These are phyloP conservation scores for Rostratula benghalensis DNA, from an alignment of 2,113 vertebrate genomes.

Conservation along the genomic window DNA sequence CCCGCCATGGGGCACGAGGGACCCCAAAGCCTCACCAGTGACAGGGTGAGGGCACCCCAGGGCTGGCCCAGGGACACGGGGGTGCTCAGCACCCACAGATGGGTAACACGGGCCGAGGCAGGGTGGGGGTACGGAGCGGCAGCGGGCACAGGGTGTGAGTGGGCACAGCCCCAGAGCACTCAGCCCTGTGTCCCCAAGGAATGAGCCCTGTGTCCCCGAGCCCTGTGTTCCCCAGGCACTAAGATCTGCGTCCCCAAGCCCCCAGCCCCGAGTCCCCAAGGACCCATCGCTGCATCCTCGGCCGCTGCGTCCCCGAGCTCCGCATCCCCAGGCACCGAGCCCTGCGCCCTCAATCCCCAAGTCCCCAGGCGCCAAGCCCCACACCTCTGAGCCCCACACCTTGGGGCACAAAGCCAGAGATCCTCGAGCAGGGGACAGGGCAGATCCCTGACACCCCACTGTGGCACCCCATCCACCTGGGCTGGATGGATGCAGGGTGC, in stretches of 20 bases:
- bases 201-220: neutral
- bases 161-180: neutral
- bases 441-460: fast-evolving
- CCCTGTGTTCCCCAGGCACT: fast-evolving
- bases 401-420: fast-evolving
- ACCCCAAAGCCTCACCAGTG: fast-evolving
- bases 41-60: fast-evolving
- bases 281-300: neutral
- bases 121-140: neutral
- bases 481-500: fast-evolving
- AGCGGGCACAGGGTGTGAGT: neutral
- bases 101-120: fast-evolving
- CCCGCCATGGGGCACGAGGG: neutral
- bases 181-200: neutral
- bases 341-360: neutral
- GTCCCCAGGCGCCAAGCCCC: neutral
- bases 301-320: neutral
- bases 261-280: neutral
- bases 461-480: fast-evolving
- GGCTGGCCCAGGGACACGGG: too few relatives aligned
- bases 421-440: fast-evolving
- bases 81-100: neutral
- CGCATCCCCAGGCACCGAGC: fast-evolving
- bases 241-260: neutral
- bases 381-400: fast-evolving